Percentiles rank a stretch among this genome's conserved stretches.
phyloP scores from a whole-genome alignment of 2,797 vertebrate genomes.

The Galaxias olidus region DNA sequence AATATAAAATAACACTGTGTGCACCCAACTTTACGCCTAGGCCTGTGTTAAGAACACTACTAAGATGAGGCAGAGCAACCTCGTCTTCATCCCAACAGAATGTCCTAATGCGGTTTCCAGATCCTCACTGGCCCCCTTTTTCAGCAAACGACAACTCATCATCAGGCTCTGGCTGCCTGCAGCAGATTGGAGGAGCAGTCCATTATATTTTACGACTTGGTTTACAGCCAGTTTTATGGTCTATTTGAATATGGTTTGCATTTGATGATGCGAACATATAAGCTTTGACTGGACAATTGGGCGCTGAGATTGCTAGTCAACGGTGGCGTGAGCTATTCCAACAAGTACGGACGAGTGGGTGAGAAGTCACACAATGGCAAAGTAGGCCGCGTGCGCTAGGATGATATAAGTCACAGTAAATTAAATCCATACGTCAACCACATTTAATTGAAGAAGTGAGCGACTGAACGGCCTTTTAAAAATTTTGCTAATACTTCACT shows the following conservation, averaged over 20 bases:
- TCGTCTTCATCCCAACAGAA: too few species aligned
- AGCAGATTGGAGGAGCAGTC: slow-evolving; percentile 3
- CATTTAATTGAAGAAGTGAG: not conserved
- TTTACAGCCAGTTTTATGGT: slow-evolving; percentile 31
- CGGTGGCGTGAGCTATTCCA: not conserved
- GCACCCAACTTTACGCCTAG: too few species aligned
- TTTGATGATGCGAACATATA: slow-evolving; percentile 13
- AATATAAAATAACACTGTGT: too few species aligned
- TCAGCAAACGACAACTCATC: not conserved
- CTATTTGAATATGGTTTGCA: slow-evolving; percentile 32
- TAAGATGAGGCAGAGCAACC: too few species aligned
- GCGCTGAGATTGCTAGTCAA: slow-evolving; percentile 9
- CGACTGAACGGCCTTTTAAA: not conserved
- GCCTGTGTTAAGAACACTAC: too few species aligned
- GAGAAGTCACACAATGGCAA: not conserved
- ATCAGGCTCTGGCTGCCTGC: not conserved
- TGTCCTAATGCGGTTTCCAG: not conserved
- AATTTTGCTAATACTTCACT: too few species aligned
- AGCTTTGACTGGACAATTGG: slow-evolving; percentile 16
- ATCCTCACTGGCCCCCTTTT: not conserved
- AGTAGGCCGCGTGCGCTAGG: not conserved
- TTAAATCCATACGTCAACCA: not conserved
- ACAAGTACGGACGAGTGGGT: not conserved
- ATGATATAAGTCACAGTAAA: not conserved
- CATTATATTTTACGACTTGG: slow-evolving; percentile 17